Evolutionary conservation across 2,888 invertebrate genomes (phyloP), one percentile per base, ranked within the genome.

Genomic region (Cryptophagus acutangulus): DNA sequence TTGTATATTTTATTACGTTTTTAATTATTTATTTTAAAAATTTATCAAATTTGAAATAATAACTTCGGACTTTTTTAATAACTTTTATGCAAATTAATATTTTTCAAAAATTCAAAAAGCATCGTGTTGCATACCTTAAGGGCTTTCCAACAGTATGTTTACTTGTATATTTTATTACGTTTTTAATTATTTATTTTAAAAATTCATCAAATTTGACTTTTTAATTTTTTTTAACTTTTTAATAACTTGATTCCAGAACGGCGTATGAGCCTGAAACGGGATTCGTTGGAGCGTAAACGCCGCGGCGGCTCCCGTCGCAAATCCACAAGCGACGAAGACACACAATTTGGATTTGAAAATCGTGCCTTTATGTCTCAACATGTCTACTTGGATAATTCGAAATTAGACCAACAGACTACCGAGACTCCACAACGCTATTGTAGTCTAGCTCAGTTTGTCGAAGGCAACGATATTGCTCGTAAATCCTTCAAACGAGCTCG

Each of bases 391-490:
- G 63, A 63, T 41, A 63, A 62, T 45, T 74, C 75, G 46, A 4
- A n/a, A 26, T 14, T 6, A 17, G 18, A 8, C 4, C 18, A 29
- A 69, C 67, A 41, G 71, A 69, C 48, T 65, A 66, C 15, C 37
- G 29, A 29, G 2, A 77, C 78, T 53, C 78, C 80, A 38, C 75
- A 78, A 31, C 82, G 80, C 49, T 84, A 81, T 59, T 87, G 87
- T 64, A 87, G 87, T 58, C 70, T 89, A 56, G 88, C 88, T 1
- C 82, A 86, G 52, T 87, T 87, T 58, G 84, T 84, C 43, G 87
- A 87, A 69, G 87, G 87, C 50, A 45, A 79, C 65, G 88, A 89
- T 63, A 88, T 89, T 45, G 86, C 84, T 0, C 75, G 87, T 33
- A 78, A 80, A 62, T 87, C 87, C 2, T 85, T 87, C 62, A 84